phyloP scores from a whole-genome alignment of 2,113 vertebrate species.

The Ardeotis arabs region DNA sequence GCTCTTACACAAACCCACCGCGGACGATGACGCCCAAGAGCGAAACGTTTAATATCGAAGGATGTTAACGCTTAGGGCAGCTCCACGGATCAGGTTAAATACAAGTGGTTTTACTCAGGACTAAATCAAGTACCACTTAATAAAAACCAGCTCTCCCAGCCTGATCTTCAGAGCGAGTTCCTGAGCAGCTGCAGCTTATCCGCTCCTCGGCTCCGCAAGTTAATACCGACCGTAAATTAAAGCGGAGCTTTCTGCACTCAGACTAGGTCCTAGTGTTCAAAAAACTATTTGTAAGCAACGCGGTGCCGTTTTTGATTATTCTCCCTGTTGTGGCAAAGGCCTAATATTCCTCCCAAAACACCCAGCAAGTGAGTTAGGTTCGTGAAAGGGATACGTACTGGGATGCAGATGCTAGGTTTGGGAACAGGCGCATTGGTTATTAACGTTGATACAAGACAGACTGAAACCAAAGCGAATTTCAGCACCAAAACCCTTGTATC shows the following conservation, averaged over 20 bases:
- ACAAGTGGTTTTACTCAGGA: background rate
- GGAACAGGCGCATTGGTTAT: background rate
- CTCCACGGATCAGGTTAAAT: background rate
- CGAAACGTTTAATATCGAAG: background rate
- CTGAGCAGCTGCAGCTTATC: background rate
- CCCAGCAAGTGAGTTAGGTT: background rate
- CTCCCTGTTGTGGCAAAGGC: background rate
- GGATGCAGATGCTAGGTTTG: background rate
- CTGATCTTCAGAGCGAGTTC: background rate
- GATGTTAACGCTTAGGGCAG: background rate
- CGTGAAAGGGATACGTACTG: rapidly evolving
- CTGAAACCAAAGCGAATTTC: background rate
- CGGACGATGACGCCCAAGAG: background rate
- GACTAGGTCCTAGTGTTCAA: background rate
- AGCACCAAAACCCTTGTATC: background rate
- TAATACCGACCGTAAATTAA: background rate
- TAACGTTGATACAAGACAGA: background rate
- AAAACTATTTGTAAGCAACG: background rate
- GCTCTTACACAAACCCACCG: rapidly evolving
- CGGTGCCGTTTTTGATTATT: rapidly evolving
- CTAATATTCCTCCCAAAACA: background rate
- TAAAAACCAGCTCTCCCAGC: background rate
- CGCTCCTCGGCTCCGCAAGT: background rate
- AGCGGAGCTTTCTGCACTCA: background rate
- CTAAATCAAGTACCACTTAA: background rate